Evolutionary conservation across 2,797 vertebrate species (phyloP).

Genomic region (Dipus sagitta): DNA sequence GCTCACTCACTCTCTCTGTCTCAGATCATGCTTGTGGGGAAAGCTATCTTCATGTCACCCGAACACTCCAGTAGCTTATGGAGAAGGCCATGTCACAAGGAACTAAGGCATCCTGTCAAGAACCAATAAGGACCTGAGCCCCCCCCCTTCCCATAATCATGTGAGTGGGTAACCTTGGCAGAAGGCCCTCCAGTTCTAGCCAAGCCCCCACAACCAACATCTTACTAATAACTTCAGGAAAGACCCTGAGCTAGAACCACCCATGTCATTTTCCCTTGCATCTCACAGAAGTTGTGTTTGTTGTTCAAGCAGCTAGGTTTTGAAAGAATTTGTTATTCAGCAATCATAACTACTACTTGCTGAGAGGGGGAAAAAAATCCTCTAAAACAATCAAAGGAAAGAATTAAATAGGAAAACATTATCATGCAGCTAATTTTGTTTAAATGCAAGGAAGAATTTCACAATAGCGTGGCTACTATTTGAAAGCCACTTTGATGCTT

Average conservation of each 20-base stretch:
- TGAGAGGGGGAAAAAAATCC: not conserved
- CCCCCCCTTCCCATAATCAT: not conserved
- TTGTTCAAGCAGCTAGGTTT: not conserved
- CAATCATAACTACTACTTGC: conserved; percentile 11
- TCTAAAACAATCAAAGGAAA: conserved; percentile 48
- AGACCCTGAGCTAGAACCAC: not conserved
- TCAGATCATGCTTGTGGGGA: not conserved
- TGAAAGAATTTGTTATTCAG: not conserved
- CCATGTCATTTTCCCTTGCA: not conserved
- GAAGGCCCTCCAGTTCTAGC: not conserved
- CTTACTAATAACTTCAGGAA: not conserved
- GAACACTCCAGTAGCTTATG: not conserved
- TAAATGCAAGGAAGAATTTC: conserved; percentile 29
- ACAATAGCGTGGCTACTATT: not conserved
- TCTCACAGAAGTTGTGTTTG: not conserved
- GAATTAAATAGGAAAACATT: conserved; percentile 51
- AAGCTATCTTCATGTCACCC: not conserved
- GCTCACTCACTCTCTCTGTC: not conserved
- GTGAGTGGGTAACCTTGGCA: not conserved
- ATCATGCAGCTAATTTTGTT: conserved; percentile 15
- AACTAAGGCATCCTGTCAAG: not conserved
- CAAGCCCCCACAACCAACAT: not conserved
- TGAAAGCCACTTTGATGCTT: not conserved
- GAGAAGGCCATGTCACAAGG: not conserved
- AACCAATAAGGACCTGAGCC: not conserved